Conservation (phyloP, 1,140 invertebrate genomes). For the Drosophila serrata region DNA sequence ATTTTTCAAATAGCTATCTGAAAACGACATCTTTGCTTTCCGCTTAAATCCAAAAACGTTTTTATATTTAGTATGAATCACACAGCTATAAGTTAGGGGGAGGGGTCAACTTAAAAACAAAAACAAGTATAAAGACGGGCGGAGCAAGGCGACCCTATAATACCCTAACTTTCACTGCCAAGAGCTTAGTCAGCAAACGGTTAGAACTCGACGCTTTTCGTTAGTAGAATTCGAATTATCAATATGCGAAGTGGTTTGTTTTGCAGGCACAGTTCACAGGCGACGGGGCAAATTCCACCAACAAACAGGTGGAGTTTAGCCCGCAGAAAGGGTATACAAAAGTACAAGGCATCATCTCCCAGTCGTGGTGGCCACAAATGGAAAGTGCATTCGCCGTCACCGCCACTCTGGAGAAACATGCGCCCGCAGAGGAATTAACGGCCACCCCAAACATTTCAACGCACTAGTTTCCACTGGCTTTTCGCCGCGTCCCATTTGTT, state of each 20-base stretch:
- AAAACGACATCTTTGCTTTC: slow-evolving; percentile 1
- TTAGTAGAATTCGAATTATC: background rate
- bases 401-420: background rate
- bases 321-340: slow-evolving; percentile 51
- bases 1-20: background rate
- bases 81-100: slow-evolving; percentile 27
- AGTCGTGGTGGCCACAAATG: slow-evolving; percentile 46
- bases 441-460: background rate
- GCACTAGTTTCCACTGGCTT: slow-evolving; percentile 26
- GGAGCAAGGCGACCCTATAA: slow-evolving; percentile 38
- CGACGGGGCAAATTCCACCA: slow-evolving; percentile 2
- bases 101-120: slow-evolving; percentile 58
- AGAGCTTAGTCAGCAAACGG: background rate
- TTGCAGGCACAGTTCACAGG: background rate
- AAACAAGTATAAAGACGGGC: slow-evolving; percentile 36
- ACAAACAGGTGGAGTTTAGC: slow-evolving; percentile 33
- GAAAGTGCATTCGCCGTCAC: slow-evolving; percentile 15
- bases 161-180: slow-evolving; percentile 31
- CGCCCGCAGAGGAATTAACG: background rate
- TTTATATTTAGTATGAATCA: slow-evolving; percentile 79
- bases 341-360: slow-evolving; percentile 68
- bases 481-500: slow-evolving; percentile 51
- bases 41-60: slow-evolving; percentile 52
- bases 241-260: background rate
- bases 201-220: background rate